Evolutionary conservation across 1,140 invertebrate genomes (phyloP).

Genomic region (Ruditapes philippinarum): DNA sequence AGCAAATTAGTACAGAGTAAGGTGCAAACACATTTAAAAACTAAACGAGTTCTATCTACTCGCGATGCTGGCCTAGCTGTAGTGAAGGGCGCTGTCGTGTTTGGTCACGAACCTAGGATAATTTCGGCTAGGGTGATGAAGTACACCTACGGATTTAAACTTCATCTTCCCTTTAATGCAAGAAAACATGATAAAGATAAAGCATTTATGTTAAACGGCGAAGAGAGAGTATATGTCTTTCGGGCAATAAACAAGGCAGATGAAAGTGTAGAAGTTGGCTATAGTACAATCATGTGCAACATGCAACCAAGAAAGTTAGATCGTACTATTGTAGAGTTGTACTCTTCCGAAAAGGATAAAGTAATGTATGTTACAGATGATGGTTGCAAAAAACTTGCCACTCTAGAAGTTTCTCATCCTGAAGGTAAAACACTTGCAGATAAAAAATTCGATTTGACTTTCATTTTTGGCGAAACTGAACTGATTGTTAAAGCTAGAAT

Average conservation of each 20-base stretch:
- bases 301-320: not conserved
- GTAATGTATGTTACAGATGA: not conserved
- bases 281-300: not conserved
- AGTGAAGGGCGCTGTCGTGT: constrained; percentile 21
- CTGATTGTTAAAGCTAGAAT: not conserved
- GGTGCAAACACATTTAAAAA: not conserved
- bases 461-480: not conserved
- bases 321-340: not conserved
- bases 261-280: not conserved
- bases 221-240: not conserved
- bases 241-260: not conserved
- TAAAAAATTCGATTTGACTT: not conserved
- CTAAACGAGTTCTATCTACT: not conserved
- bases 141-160: not conserved
- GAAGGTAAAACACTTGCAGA: not conserved
- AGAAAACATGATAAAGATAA: not conserved
- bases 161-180: not conserved
- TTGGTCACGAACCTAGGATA: constrained; percentile 6
- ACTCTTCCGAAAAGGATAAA: not conserved
- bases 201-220: not conserved
- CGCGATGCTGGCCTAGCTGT: constrained; percentile 15
- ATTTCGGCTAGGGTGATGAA: not conserved
- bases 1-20: not conserved
- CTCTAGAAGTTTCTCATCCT: not conserved
- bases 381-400: not conserved